These are phyloP conservation scores for Melanargia galathea DNA, from an alignment of 2,888 invertebrate genomes.

Conservation along the genomic window DNA sequence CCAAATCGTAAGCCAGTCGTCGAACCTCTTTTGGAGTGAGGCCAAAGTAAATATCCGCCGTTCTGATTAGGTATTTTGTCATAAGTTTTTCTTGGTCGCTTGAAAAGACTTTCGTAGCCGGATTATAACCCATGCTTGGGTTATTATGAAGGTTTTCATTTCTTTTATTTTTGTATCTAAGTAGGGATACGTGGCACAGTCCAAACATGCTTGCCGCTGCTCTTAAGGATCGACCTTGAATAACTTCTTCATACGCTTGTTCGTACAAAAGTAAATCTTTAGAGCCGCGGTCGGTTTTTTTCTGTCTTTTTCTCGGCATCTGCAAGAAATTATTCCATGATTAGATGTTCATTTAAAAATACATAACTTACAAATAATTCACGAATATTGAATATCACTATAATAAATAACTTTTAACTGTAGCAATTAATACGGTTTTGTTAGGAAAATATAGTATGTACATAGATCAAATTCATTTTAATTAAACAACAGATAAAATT, in stretches of 20 bases:
- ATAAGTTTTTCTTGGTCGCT: not conserved
- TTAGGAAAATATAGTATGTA: too few relatives aligned
- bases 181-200: not conserved
- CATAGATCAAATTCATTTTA: too few relatives aligned
- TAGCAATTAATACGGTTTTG: too few relatives aligned
- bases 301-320: not conserved
- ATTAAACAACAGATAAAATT: too few relatives aligned
- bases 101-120: not conserved
- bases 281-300: not conserved
- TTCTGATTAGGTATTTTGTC: not conserved
- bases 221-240: not conserved
- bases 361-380: too few relatives aligned
- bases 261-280: not conserved
- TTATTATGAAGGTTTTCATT: not conserved
- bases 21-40: constrained; percentile 42
- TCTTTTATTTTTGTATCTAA: not conserved
- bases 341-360: not conserved
- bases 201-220: not conserved
- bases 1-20: constrained; percentile 42
- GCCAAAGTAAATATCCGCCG: constrained; percentile 36
- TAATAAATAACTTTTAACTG: not conserved
- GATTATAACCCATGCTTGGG: not conserved
- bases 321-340: not conserved
- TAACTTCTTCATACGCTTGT: not conserved
- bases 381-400: too few relatives aligned